Evolutionary conservation across 2,113 vertebrate species (phyloP).

Genomic region (Amphiprion percula): DNA sequence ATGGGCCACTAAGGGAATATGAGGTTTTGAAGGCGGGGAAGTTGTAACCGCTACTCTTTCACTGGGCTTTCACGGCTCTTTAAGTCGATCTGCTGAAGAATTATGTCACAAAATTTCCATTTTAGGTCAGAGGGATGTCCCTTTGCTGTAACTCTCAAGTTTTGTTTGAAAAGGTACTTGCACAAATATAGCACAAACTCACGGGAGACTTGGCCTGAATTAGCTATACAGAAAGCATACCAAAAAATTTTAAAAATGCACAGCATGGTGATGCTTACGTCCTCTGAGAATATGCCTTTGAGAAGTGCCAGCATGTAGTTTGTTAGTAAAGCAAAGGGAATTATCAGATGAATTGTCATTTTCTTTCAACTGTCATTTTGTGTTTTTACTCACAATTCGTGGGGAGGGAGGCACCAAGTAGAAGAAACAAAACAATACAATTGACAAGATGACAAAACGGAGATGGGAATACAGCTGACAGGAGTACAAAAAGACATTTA

Average conservation of each 20-base stretch:
- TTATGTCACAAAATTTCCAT: constrained; percentile 43
- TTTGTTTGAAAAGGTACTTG: constrained; percentile 5
- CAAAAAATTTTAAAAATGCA: neutral
- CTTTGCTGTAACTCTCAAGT: constrained; percentile 8
- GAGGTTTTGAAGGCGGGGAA: constrained; percentile 44
- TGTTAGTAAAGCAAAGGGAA: constrained; percentile 31
- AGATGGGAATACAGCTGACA: constrained; percentile 51
- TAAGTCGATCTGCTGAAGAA: constrained; percentile 10
- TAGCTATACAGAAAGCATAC: constrained; percentile 14
- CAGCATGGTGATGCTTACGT: neutral
- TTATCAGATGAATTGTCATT: constrained; percentile 33
- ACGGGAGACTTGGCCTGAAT: constrained; percentile 34
- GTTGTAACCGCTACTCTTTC: constrained; percentile 37
- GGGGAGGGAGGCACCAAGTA: neutral
- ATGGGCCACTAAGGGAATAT: constrained; percentile 68
- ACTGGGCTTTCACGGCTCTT: constrained; percentile 32
- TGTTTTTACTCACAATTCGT: constrained; percentile 22
- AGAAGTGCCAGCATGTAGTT: constrained; percentile 12
- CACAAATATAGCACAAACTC: constrained; percentile 26
- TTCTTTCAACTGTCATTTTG: constrained; percentile 51
- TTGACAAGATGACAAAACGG: constrained; percentile 32
- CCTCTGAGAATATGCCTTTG: constrained; percentile 6
- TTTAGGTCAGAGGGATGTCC: constrained; percentile 20
- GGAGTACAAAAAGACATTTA: constrained; percentile 27
- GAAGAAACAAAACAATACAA: constrained; percentile 38